Conservation (phyloP, 2,113 vertebrate genomes). For the Trematomus loennbergii region DNA sequence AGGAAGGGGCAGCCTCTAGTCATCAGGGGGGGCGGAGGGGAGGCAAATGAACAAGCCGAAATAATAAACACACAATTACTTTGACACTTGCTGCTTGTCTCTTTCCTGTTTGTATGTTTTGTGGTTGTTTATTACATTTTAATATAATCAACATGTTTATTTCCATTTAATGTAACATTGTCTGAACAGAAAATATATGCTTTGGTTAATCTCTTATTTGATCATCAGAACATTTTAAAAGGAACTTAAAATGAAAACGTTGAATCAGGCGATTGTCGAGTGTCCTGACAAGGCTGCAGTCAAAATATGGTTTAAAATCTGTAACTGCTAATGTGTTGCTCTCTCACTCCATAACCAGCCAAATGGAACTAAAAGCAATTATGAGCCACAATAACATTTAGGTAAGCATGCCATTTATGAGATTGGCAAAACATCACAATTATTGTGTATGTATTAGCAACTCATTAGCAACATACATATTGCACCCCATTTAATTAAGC, state of each 20-base stretch:
- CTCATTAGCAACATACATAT: conserved; percentile 56
- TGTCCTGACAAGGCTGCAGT: conserved; percentile 24
- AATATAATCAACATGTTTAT: neutral
- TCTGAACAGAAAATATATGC: conserved; percentile 2
- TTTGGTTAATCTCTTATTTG: neutral
- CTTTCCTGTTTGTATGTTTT: neutral
- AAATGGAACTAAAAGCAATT: conserved; percentile 95
- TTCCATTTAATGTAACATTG: conserved; percentile 9
- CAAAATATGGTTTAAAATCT: conserved; percentile 46
- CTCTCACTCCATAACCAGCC: conserved; percentile 91
- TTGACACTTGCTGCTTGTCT: conserved; percentile 28
- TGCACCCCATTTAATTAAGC: conserved; percentile 58
- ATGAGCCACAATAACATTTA: conserved; percentile 91
- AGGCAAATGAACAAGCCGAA: conserved; percentile 30
- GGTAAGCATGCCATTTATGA: conserved; percentile 91
- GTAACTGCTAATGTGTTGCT: conserved; percentile 76
- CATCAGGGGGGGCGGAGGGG: conserved; percentile 58
- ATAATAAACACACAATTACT: conserved; percentile 49
- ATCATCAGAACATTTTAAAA: conserved; percentile 1
- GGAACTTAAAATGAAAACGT: neutral
- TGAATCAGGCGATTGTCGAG: conserved; percentile 3
- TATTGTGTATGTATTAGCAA: conserved; percentile 53
- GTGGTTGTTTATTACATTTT: neutral
- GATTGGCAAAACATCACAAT: conserved; percentile 82
- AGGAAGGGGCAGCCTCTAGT: conserved; percentile 65